These are phyloP conservation scores for Drosophila kanapiae DNA, from an alignment of 1,140 invertebrate genomes.

Conservation along the genomic window DNA sequence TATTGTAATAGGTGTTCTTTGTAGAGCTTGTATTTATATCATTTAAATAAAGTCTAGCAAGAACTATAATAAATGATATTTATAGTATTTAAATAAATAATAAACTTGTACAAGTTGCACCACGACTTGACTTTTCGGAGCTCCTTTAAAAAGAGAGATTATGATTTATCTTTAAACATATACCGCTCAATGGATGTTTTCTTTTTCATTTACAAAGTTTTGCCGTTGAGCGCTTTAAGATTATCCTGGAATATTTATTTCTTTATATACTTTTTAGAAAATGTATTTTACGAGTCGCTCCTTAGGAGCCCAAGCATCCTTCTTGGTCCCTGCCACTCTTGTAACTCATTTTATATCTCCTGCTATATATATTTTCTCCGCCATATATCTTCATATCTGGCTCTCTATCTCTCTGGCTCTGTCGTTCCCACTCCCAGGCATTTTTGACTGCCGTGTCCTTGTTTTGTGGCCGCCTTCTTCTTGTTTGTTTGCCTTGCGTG, in stretches of 20 bases:
- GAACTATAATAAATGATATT: too few relatives aligned
- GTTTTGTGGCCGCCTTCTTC: slow-evolving; percentile 42
- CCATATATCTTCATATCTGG: slow-evolving; percentile 39
- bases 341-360: slow-evolving; percentile 34
- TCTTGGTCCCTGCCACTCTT: background rate
- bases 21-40: too few relatives aligned
- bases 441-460: slow-evolving; percentile 28
- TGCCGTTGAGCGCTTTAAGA: background rate
- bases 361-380: slow-evolving; percentile 23
- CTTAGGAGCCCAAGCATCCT: background rate
- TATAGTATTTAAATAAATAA: too few relatives aligned
- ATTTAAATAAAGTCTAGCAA: too few relatives aligned
- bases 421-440: background rate
- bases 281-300: slow-evolving; percentile 12
- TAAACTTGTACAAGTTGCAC: too few relatives aligned
- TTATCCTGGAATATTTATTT: slow-evolving; percentile 17
- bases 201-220: background rate
- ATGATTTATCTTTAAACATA: background rate
- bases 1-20: too few relatives aligned
- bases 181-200: background rate
- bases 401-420: slow-evolving; percentile 11
- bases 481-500: slow-evolving; percentile 56
- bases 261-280: slow-evolving; percentile 3
- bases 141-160: too few relatives aligned
- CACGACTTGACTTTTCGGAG: too few relatives aligned